Conservation (phyloP, 2,113 vertebrate species). For the Diglossa brunneiventris region DNA sequence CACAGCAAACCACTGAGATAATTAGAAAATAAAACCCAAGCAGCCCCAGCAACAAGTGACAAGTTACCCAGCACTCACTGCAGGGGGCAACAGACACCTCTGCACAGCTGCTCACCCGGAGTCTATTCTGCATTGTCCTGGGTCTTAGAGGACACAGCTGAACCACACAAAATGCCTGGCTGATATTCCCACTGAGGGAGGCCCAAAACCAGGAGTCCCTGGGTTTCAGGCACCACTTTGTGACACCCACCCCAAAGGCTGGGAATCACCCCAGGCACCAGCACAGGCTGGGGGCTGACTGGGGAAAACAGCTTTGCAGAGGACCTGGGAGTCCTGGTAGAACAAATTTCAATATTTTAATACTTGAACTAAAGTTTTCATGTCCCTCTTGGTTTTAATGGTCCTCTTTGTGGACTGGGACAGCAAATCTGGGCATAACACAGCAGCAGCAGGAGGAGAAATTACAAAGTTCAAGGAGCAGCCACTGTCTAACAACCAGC, state of each 20-base stretch:
- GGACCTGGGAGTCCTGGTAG: too few species aligned
- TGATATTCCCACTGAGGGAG: not conserved
- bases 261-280: not conserved
- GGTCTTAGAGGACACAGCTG: not conserved
- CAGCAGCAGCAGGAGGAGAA: not conserved
- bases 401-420: not conserved
- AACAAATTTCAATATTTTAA: not conserved
- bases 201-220: not conserved
- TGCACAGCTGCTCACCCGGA: not conserved
- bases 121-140: accelerated
- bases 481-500: not conserved
- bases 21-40: not conserved
- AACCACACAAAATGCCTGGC: not conserved
- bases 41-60: not conserved
- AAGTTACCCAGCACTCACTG: not conserved
- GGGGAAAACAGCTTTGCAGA: not conserved
- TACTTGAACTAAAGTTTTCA: not conserved
- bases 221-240: not conserved
- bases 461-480: not conserved
- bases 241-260: not conserved
- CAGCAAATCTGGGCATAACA: not conserved
- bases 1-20: not conserved
- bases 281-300: not conserved
- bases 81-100: not conserved
- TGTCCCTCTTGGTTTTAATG: not conserved